Evolutionary conservation across 2,888 invertebrate species (phyloP), one percentile per base, ranked within the genome.

Genomic region (Muschampia plurimacula): DNA sequence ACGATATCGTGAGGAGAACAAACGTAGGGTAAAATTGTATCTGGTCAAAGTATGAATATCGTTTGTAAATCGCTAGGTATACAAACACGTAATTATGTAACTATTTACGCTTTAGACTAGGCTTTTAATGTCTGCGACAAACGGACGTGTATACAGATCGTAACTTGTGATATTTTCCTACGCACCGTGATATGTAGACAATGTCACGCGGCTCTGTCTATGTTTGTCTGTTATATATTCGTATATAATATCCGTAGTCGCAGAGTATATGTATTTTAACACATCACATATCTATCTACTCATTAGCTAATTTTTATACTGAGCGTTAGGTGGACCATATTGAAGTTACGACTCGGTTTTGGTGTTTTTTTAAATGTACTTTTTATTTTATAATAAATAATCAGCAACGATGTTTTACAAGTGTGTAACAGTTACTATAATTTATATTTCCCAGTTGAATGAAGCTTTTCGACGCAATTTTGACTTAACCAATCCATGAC

Each of bases 261-360:
- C 80, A 82, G 82, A 76, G 75, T 72, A 66, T 81, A 76, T 82
- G 84, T 86, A 88, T 85, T 84, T 88, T 90, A 90, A 91, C 84
- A 90, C 90, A 89, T 91, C 91, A 93, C 93, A 93, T 93, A 93
- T 91, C 89, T 93, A 93, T 91, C 90, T 91, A 91, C 87, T 91
- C 89, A 89, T 89, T 92, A 84, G 91, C 90, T 84, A 85, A 84
- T 71, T 86, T 88, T 89, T 89, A 84, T 90, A 92, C 89, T 84
- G 87, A 86, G 89, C 88, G 90, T 88, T 88, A 86, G 87, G 89
- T 88, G 91, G 93, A 92, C 92, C 92, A 93, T 84, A 65, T 75
- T 75, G 70, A 73, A 76, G 67, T 67, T 55, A 9, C n/a, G 62
- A 46, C 72, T 72, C 32, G 22, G 59, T 10, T 57, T 22, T 28